A percentile compares a stretch with the other conserved stretches of the same genome.
Conservation (phyloP, 2,113 vertebrate genomes). For the Nettapus auritus region DNA sequence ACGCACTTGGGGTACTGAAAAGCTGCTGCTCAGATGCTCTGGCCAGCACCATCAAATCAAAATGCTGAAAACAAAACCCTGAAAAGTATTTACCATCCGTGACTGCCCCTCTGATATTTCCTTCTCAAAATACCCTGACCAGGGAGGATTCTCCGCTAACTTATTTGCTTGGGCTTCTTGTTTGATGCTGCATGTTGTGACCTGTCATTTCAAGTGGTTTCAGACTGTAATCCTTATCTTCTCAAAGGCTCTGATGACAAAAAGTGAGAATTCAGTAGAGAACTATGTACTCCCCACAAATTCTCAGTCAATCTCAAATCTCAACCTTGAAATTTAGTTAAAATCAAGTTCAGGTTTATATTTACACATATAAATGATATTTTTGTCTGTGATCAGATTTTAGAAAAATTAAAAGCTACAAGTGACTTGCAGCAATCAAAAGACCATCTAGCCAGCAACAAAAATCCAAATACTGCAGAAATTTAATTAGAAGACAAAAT, state of each 20-base stretch:
- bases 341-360: background rate
- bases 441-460: background rate
- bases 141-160: background rate
- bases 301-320: background rate
- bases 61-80: background rate
- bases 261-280: background rate
- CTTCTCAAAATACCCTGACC: background rate
- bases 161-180: background rate
- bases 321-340: background rate
- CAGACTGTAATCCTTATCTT: conserved; percentile 3
- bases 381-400: background rate
- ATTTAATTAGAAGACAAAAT: background rate
- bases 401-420: background rate
- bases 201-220: background rate
- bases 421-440: background rate
- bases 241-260: conserved; percentile 23
- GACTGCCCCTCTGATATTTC: background rate
- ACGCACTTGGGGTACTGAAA: background rate
- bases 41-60: background rate
- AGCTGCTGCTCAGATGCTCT: background rate
- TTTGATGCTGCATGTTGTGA: background rate
- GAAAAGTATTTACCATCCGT: background rate
- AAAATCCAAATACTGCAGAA: background rate
- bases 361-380: background rate
- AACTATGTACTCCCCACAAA: background rate